Evolutionary conservation across 2,113 vertebrate genomes (phyloP).

Genomic region (Nematolebias whitei): DNA sequence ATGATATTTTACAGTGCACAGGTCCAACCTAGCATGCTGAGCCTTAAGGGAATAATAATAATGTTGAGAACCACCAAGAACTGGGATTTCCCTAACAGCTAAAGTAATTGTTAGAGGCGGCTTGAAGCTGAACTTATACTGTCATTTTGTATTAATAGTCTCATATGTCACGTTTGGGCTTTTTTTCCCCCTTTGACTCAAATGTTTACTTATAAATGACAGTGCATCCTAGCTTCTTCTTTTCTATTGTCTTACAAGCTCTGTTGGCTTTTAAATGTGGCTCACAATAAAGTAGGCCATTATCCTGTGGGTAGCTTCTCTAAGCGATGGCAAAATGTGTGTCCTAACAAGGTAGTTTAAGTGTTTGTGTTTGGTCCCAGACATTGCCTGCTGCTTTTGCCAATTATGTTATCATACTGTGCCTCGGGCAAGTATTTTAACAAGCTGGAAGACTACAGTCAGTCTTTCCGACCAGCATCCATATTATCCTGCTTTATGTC

Average conservation of each 20-base stretch:
- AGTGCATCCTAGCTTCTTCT: conserved; percentile 7
- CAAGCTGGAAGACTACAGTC: conserved; percentile 53
- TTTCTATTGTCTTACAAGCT: conserved; percentile 10
- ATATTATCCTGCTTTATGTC: conserved; percentile 37
- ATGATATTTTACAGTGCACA: conserved; percentile 40
- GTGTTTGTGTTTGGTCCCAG: conserved; percentile 43
- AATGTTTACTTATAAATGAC: conserved; percentile 8
- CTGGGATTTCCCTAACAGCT: conserved; percentile 56
- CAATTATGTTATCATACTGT: conserved; percentile 58
- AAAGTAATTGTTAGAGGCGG: conserved; percentile 33
- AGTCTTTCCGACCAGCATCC: conserved; percentile 57
- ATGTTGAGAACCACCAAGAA: conserved; percentile 40
- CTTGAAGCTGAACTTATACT: conserved; percentile 38
- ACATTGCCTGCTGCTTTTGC: conserved; percentile 49
- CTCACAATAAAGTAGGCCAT: conserved; percentile 11
- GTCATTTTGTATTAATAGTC: conserved; percentile 44
- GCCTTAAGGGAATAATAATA: conserved; percentile 64
- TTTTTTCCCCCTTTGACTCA: conserved; percentile 1
- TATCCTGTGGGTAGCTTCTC: conserved; percentile 31
- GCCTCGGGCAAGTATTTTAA: conserved; percentile 63
- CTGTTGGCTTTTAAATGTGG: conserved; percentile 19
- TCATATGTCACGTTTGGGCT: conserved; percentile 12
- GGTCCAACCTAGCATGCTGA: conserved; percentile 25
- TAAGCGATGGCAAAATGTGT: conserved; percentile 13
- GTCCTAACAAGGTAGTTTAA: conserved; percentile 8